Conservation (phyloP, 2,888 invertebrate genomes). For the Pinctada fucata region DNA sequence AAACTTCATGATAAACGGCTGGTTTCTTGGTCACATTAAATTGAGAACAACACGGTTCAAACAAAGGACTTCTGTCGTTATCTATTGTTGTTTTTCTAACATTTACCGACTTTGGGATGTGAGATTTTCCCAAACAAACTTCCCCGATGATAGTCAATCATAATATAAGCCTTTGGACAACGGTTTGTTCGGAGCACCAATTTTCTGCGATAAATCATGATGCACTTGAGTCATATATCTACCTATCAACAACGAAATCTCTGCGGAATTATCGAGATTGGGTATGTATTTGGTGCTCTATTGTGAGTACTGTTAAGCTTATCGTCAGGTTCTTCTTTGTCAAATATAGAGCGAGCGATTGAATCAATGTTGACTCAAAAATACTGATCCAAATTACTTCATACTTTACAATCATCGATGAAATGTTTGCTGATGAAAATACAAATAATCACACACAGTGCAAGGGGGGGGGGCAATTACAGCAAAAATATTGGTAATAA, state of each 20-base stretch:
- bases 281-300: background rate
- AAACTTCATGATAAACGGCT: background rate
- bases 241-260: background rate
- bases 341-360: too few species aligned
- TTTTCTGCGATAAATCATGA: background rate
- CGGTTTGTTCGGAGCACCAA: background rate
- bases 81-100: background rate
- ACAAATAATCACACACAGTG: too few species aligned
- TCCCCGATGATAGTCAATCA: slow-evolving; percentile 1
- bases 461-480: too few species aligned
- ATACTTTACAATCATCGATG: too few species aligned
- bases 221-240: background rate
- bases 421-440: too few species aligned
- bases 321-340: too few species aligned
- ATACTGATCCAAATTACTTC: too few species aligned
- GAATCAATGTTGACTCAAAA: too few species aligned
- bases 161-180: background rate
- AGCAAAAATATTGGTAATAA: too few species aligned
- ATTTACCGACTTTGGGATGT: background rate
- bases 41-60: background rate
- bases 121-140: background rate
- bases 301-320: too few species aligned
- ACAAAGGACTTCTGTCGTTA: background rate
- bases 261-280: background rate
- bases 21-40: background rate